Percentiles rank a stretch among this genome's conserved stretches.
Evolutionary conservation across 2,113 vertebrate genomes (phyloP).

Genomic region (Hippopotamus amphibius): DNA sequence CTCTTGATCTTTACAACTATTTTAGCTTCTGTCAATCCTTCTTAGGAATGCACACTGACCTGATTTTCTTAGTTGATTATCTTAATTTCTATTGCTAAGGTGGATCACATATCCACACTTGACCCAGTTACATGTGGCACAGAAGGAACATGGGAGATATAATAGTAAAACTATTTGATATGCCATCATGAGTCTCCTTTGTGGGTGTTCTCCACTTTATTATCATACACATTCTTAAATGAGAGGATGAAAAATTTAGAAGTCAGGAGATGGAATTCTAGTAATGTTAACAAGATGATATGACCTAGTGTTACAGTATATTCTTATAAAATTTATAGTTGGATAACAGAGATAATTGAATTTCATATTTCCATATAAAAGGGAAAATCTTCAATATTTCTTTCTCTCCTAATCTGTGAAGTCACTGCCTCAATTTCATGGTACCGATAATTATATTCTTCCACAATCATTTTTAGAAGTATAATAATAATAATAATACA

Average conservation of each 20-base stretch:
- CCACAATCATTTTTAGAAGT: background rate
- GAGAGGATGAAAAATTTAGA: background rate
- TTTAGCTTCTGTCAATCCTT: slow-evolving; percentile 62
- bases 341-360: background rate
- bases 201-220: background rate
- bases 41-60: slow-evolving; percentile 64
- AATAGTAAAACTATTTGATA: background rate
- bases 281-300: background rate
- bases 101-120: background rate
- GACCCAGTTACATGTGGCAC: background rate
- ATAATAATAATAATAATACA: background rate
- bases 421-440: background rate
- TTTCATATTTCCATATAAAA: background rate
- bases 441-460: background rate
- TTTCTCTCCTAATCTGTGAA: background rate
- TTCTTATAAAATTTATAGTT: background rate
- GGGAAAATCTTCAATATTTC: background rate
- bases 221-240: background rate
- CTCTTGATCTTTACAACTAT: slow-evolving; percentile 67
- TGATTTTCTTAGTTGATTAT: slow-evolving; percentile 59
- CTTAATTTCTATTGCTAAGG: slow-evolving; percentile 27
- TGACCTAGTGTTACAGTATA: background rate
- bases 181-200: background rate
- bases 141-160: background rate
- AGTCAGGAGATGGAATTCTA: background rate